phyloP scores from a whole-genome alignment of 2,888 invertebrate species.

The Mesochorus sp. region DNA sequence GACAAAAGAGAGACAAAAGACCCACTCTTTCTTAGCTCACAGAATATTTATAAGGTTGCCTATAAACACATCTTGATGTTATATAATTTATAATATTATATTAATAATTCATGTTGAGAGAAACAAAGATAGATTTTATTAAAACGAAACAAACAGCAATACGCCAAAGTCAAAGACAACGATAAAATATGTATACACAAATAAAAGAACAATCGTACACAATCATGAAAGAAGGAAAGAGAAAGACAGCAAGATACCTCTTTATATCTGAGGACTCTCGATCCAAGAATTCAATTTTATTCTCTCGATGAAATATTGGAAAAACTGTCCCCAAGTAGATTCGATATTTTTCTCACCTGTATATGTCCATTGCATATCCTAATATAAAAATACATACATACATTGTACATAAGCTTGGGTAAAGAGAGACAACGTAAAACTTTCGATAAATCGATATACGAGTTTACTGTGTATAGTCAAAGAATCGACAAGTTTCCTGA shows the following conservation, averaged over 20 bases:
- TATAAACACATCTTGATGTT: not conserved
- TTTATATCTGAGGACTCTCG: too few relatives aligned
- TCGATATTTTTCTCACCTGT: not conserved
- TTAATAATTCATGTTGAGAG: not conserved
- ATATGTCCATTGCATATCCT: not conserved
- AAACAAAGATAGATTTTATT: too few relatives aligned
- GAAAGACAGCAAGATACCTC: not conserved
- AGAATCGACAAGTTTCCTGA: constrained; percentile 3
- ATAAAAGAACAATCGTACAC: not conserved
- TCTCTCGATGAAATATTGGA: constrained; percentile 10
- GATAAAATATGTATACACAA: constrained; percentile 9
- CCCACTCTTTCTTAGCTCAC: not conserved
- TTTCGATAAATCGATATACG: constrained; percentile 31
- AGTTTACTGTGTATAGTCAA: constrained; percentile 16
- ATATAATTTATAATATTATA: constrained; percentile 15
- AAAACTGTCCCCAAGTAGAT: constrained; percentile 17
- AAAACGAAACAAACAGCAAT: not conserved
- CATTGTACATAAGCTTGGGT: not conserved
- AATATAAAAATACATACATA: not conserved
- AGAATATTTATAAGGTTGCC: constrained; percentile 6
- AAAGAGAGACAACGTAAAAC: not conserved
- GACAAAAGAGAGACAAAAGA: not conserved
- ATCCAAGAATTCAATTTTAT: not conserved
- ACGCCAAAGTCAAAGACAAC: not conserved
- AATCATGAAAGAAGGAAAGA: not conserved